Base-by-base conservation (phyloP, 2,113 vertebrate genomes). In the Prionailurus viverrinus region DNA sequence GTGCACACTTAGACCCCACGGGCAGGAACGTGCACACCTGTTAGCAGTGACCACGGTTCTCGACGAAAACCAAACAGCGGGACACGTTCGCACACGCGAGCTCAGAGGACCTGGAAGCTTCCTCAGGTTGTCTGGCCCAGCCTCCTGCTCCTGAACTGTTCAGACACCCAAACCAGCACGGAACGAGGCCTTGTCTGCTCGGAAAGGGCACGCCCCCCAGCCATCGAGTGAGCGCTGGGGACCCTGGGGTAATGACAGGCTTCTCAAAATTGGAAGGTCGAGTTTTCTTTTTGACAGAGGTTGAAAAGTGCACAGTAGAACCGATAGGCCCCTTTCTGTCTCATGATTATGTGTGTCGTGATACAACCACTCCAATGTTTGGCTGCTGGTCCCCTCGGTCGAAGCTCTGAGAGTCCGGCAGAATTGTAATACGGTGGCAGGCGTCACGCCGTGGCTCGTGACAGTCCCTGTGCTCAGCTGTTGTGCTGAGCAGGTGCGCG, bases 261-360 rank as follows among this genome's bases (percentile, higher is more conserved):
- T 92, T 45, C 45, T 45, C 45, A 45, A 45, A 45, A 9, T 45
- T 1, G 45, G 45, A 45, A 45, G 45, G 45, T 45, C 8, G 45
- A 45, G 45, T 45, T 45, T 45, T 93, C 33, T 58, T 36, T 94
- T 66, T 48, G 73, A n/a, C n/a, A 48, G 58, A 93, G 48, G 23
- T 82, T 91, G 95, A 89, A 84, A 91, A 81, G 85, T 48, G 41
- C 66, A 71, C 1, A 27, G 86, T 95, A 71, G 65, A 68, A 71
- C 48, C 58, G 66, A 91, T 81, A 39, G 25, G 66, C 16, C 63
- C 68, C 45, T 80, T 83, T 80, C 90, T 87, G 68, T 39, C 76
- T 94, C 79, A 8, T 84, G 74, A 55, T 85, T 80, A 48, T 63
- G 48, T 93, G 84, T 84, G 55, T 66, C 31, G 1, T 76, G 55